These are phyloP conservation scores for Drosophila pseudoananassae DNA, from an alignment of 1,140 invertebrate genomes.

Conservation along the genomic window DNA sequence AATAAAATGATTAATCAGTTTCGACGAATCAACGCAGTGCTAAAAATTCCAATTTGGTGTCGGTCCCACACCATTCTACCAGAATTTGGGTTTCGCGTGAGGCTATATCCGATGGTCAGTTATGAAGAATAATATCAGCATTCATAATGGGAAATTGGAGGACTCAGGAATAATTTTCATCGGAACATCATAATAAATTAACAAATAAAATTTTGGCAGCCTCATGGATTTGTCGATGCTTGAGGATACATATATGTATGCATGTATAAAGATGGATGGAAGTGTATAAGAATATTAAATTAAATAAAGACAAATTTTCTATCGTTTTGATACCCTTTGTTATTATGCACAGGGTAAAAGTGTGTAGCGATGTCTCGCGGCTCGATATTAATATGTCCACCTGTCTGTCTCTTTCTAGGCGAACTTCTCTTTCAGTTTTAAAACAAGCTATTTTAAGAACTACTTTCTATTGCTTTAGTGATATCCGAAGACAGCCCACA, in stretches of 20 bases:
- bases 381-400: no score
- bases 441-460: no score
- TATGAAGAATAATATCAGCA: conserved; percentile 63
- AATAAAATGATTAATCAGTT: conserved; percentile 69
- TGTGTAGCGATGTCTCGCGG: no score
- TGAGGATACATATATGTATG: neutral
- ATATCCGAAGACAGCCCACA: no score
- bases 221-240: conserved; percentile 60
- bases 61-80: conserved; percentile 9
- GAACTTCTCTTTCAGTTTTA: no score
- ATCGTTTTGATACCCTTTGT: conserved; percentile 6
- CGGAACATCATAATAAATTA: conserved; percentile 79
- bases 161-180: conserved; percentile 75
- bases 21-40: conserved; percentile 57
- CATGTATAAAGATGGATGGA: neutral
- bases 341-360: no score
- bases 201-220: conserved; percentile 72
- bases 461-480: no score
- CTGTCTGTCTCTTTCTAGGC: no score
- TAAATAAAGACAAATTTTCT: conserved; percentile 75
- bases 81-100: neutral
- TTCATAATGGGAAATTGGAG: conserved; percentile 72
- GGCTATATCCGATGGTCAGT: conserved; percentile 21
- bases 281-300: conserved; percentile 24
- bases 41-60: conserved; percentile 38